Evolutionary conservation across 2,888 invertebrate genomes (phyloP).

Genomic region (Pyrrhia umbra): DNA sequence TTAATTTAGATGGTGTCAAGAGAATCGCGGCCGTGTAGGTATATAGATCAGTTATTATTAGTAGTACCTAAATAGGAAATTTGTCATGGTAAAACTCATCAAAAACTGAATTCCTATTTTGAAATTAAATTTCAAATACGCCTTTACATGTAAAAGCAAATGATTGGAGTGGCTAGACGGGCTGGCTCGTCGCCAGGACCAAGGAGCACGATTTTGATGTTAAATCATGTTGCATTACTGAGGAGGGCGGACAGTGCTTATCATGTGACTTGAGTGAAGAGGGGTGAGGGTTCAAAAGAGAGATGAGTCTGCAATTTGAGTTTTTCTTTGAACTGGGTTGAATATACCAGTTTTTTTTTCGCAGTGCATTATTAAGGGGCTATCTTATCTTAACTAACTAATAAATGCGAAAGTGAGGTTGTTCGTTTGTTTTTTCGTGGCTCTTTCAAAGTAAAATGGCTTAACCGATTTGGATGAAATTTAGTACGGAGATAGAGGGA

Average conservation of each 20-base stretch:
- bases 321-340: no score
- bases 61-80: no score
- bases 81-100: background rate
- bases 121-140: constrained; percentile 7
- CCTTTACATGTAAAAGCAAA: constrained; percentile 11
- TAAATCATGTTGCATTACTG: constrained; percentile 40
- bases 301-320: constrained; percentile 4
- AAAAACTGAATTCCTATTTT: background rate
- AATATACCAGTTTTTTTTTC: background rate
- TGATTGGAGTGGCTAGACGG: constrained; percentile 42
- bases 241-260: constrained; percentile 9
- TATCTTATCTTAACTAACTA: no score
- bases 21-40: no score
- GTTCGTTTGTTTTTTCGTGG: no score
- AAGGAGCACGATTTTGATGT: constrained; percentile 18
- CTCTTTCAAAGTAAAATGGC: no score
- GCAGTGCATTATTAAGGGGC: background rate
- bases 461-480: no score
- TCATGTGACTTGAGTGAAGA: constrained; percentile 18
- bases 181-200: constrained; percentile 38
- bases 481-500: no score
- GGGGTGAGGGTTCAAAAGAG: background rate
- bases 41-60: no score
- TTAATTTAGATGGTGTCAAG: no score
- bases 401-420: no score